These are phyloP conservation scores for Notoglanidium macrostoma DNA, from an alignment of 2,797 vertebrate species.

Conservation along the genomic window DNA sequence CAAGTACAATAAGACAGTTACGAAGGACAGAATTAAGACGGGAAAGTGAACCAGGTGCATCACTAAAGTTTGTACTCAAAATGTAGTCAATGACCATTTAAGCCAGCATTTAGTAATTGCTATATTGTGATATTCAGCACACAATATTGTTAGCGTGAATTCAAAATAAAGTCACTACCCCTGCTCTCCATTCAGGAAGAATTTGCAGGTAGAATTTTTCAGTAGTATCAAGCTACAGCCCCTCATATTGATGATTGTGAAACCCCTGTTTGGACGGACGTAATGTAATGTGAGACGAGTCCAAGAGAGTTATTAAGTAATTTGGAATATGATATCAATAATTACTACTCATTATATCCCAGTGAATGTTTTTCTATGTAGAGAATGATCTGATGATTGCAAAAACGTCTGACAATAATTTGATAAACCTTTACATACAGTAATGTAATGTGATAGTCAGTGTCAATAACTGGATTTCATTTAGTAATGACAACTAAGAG, in stretches of 20 bases:
- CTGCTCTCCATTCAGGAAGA: neutral
- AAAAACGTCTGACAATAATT: neutral
- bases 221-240: neutral
- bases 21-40: neutral
- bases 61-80: neutral
- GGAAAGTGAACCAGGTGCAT: constrained; percentile 4
- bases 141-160: neutral
- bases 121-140: neutral
- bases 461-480: neutral
- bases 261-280: too few relatives aligned
- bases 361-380: too few relatives aligned
- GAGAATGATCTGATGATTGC: too few relatives aligned
- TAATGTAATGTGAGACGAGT: neutral
- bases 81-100: neutral
- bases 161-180: neutral
- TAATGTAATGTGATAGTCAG: neutral
- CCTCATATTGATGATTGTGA: neutral
- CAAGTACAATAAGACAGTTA: neutral
- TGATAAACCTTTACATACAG: neutral
- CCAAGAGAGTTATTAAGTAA: neutral
- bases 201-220: neutral
- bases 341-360: neutral
- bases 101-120: neutral
- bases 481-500: too few relatives aligned
- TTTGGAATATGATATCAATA: neutral